Conservation (phyloP, 2,113 vertebrate genomes). For the Lophura nycthemera region DNA sequence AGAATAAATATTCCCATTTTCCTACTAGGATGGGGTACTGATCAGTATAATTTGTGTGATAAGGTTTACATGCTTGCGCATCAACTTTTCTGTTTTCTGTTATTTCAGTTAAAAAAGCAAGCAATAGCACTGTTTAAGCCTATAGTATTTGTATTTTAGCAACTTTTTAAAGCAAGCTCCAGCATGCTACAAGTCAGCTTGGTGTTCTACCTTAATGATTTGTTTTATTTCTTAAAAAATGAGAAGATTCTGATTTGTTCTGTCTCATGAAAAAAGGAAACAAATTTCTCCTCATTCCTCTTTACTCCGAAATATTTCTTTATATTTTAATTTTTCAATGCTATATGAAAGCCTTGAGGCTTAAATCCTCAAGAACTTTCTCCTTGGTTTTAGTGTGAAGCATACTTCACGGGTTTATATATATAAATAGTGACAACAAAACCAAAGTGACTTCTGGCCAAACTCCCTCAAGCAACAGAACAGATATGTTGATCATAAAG, state of each 20-base stretch:
- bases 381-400: not conserved
- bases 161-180: constrained; percentile 46
- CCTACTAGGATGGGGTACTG: not conserved
- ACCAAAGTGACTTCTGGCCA: not conserved
- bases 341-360: not conserved
- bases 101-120: not conserved
- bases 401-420: not conserved
- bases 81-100: constrained; percentile 9
- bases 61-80: not conserved
- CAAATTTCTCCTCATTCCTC: not conserved
- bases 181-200: constrained; percentile 28
- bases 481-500: not conserved
- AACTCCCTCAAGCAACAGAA: not conserved
- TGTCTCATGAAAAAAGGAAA: constrained; percentile 11
- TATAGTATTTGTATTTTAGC: not conserved
- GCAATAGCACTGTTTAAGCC: not conserved
- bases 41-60: not conserved
- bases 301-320: not conserved
- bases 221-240: constrained; percentile 22
- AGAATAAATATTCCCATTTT: not conserved
- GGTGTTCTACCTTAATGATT: not conserved
- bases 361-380: not conserved
- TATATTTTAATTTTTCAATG: constrained; percentile 22
- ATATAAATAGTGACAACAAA: constrained; percentile 37
- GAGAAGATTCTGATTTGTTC: constrained; percentile 32